A percentile compares a stretch with the other conserved stretches of the same genome.
Evolutionary conservation across 2,888 invertebrate species (phyloP).

Genomic region (Drosophila rellima): DNA sequence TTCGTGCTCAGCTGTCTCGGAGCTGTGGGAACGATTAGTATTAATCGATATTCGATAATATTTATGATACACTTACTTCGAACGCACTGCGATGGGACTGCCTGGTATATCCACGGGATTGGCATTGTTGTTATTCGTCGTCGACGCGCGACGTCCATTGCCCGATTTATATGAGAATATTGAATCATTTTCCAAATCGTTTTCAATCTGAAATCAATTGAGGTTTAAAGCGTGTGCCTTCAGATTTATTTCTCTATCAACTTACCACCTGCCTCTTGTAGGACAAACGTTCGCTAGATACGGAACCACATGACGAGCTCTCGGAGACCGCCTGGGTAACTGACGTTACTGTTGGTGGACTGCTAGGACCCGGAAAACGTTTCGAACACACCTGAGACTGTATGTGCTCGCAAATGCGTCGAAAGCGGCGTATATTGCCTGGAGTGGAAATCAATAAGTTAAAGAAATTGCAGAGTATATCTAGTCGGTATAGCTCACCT

Average conservation of each 20-base stretch:
- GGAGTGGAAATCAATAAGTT: background rate
- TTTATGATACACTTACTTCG: constrained; percentile 80
- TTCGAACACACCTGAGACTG: constrained; percentile 92
- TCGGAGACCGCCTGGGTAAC: constrained; percentile 86
- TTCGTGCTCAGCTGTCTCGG: constrained; percentile 86
- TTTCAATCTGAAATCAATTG: constrained; percentile 82
- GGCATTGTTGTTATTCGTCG: constrained; percentile 85
- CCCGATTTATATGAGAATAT: constrained; percentile 85
- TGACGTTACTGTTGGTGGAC: constrained; percentile 85
- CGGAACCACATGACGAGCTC: constrained; percentile 86
- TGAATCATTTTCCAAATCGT: constrained; percentile 85
- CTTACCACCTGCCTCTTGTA: constrained; percentile 85
- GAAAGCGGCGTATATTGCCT: constrained; percentile 98
- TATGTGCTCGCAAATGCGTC: constrained; percentile 98
- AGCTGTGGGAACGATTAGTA: constrained; percentile 60
- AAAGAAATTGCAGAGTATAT: background rate
- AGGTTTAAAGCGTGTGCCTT: background rate
- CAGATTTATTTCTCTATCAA: background rate
- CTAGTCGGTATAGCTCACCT: constrained; percentile 87
- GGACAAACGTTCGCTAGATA: constrained; percentile 85
- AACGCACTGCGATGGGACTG: constrained; percentile 85
- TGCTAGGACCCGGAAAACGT: constrained; percentile 86
- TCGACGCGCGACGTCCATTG: constrained; percentile 85
- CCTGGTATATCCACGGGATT: constrained; percentile 83
- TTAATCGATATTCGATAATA: constrained; percentile 4